Evolutionary conservation across 1,140 invertebrate species (phyloP).

Genomic region (Diprion similis): DNA sequence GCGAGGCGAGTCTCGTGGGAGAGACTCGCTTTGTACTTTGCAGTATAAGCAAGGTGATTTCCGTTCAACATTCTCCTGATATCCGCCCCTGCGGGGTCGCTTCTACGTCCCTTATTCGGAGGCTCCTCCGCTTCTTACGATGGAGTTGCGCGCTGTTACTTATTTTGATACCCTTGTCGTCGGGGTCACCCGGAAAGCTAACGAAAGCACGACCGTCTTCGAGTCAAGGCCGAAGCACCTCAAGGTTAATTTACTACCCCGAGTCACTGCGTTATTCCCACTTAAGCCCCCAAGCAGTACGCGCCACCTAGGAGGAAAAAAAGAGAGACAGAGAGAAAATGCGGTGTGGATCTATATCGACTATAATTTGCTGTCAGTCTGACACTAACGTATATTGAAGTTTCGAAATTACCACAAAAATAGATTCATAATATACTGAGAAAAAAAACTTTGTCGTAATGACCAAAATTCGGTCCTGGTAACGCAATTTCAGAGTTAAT

Average conservation of each 20-base stretch:
- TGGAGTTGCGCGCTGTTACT: constrained; percentile 6
- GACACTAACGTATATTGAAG: too few species aligned
- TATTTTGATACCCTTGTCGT: constrained; percentile 13
- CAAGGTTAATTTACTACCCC: not conserved
- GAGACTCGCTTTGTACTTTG: constrained; percentile 39
- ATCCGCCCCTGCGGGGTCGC: constrained; percentile 15
- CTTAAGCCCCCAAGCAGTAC: not conserved
- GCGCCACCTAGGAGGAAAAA: not conserved
- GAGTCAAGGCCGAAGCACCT: constrained; percentile 15
- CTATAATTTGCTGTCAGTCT: constrained; percentile 23
- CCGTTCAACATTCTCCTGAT: constrained; percentile 48
- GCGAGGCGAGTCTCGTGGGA: constrained; percentile 11
- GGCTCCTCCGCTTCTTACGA: not conserved
- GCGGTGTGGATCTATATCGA: not conserved
- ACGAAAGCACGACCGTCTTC: not conserved
- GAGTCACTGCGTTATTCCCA: too few species aligned
- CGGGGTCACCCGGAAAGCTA: not conserved
- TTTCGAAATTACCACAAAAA: too few species aligned
- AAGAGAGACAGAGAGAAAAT: not conserved
- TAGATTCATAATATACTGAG: too few species aligned
- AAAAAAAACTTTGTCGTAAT: too few species aligned
- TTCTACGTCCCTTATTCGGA: constrained; percentile 2
- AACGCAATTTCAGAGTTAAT: not conserved
- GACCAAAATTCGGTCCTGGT: too few species aligned
- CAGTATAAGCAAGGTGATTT: constrained; percentile 50